A percentile compares a stretch with the other conserved stretches of the same genome.
Conservation (phyloP, 2,888 invertebrate genomes). For the Meandrusa payeni region DNA sequence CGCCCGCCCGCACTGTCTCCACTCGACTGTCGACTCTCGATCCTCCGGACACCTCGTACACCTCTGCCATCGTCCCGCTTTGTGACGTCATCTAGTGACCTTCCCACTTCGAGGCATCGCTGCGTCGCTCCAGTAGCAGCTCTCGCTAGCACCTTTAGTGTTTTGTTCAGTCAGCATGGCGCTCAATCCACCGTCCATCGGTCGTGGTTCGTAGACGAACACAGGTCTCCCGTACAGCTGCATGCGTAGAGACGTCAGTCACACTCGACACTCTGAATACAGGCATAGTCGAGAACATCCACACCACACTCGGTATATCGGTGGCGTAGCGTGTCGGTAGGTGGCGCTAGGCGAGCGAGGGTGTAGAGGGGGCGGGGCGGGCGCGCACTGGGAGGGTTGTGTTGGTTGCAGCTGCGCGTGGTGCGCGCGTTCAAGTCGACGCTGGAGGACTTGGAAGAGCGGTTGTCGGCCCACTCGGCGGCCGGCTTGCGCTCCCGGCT, state of each 20-base stretch:
- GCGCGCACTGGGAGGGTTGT: conserved; percentile 65
- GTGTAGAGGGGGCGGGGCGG: conserved; percentile 47
- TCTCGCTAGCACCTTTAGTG: conserved; percentile 45
- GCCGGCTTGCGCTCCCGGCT: conserved; percentile 94
- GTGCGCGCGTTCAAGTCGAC: conserved; percentile 99
- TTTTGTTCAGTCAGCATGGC: conserved; percentile 41
- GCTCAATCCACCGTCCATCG: conserved; percentile 33
- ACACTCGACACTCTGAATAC: conserved; percentile 57
- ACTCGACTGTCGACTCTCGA: conserved; percentile 33
- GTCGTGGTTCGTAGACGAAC: conserved; percentile 27
- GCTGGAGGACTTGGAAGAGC: conserved; percentile 99
- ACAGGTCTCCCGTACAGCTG: conserved; percentile 35
- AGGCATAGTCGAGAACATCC: conserved; percentile 53
- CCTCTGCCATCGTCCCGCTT: conserved; percentile 43
- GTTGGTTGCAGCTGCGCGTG: conserved; percentile 98
- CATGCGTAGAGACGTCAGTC: conserved; percentile 40
- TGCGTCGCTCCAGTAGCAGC: conserved; percentile 40
- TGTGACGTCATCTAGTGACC: conserved; percentile 37
- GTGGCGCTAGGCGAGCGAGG: conserved; percentile 32
- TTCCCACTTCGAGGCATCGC: conserved; percentile 33
- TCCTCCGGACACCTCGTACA: conserved; percentile 30
- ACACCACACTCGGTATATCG: conserved; percentile 67
- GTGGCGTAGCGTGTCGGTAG: conserved; percentile 33
- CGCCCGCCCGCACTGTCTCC: conserved; percentile 41
- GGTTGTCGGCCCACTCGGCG: conserved; percentile 98